Evolutionary conservation across 2,113 vertebrate genomes (phyloP).

Genomic region (Anarrhichthys ocellatus): DNA sequence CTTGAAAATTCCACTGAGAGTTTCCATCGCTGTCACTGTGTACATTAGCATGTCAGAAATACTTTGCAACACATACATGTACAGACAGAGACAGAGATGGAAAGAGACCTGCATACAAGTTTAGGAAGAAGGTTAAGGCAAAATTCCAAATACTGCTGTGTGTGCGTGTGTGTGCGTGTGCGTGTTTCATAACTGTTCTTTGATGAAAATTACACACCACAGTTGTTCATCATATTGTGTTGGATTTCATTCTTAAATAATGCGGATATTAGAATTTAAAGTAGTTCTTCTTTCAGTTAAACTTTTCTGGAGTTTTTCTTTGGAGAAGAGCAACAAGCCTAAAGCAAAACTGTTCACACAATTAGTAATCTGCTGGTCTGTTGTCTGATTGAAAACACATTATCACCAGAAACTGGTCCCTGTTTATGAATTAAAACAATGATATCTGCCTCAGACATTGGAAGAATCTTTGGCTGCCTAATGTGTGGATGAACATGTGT

Average conservation of each 20-base stretch:
- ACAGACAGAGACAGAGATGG: not conserved
- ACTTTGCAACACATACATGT: not conserved
- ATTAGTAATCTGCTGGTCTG: too few species aligned
- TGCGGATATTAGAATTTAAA: not conserved
- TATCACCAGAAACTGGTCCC: not conserved
- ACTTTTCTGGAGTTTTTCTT: not conserved
- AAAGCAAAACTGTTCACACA: not conserved
- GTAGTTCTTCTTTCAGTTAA: not conserved
- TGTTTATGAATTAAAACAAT: not conserved
- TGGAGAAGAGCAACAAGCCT: not conserved
- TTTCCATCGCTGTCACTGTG: not conserved
- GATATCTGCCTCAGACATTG: too few species aligned
- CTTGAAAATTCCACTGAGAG: not conserved
- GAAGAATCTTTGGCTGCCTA: not conserved
- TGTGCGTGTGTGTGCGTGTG: not conserved
- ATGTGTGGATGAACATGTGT: not conserved
- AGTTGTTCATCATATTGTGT: not conserved
- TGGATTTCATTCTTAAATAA: too few species aligned
- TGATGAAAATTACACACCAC: not conserved
- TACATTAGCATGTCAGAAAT: not conserved
- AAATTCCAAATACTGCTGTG: not conserved
- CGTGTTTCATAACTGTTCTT: too few species aligned
- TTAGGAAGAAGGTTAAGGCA: not conserved
- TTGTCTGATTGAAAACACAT: not conserved
- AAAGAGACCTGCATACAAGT: not conserved